Evolutionary conservation across 2,113 vertebrate genomes (phyloP), one percentile per base, ranked within the genome.

Genomic region (Lutjanus erythropterus): DNA sequence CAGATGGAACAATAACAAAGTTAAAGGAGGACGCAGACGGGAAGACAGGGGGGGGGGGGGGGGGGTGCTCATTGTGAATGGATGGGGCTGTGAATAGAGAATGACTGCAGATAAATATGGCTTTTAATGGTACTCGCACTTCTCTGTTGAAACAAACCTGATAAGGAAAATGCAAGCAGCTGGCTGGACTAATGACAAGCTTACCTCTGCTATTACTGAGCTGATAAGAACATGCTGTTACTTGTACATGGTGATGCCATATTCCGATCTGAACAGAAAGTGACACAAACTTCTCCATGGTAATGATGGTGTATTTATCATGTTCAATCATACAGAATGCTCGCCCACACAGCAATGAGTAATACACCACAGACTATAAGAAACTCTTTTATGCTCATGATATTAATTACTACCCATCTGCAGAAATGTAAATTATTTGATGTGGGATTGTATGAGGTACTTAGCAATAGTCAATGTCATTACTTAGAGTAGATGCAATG

Each of bases 1-100:
- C 27, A 69, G 87, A 82, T 89, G 71, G 87, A 93, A 90, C 64
- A 89, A 92, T 89, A 91, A 89, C 70, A 89, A 91, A 86, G 72
- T 91, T 85, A 91, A 56, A 87, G 76, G 53, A 88, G 82, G 77
- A 68, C 47, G 65, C 72, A 65, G 53, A 87, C 39, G 25, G 89
- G 77, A 85, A 81, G 68, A 81, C 78, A 85, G 81, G 88, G 80
- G 75, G 64, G 44, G 82, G 69, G 44, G 82, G 69, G 14, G 69
- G 47, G 80, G 78, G 71, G 71, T 55, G 15, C 8, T 61, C 70
- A 64, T 46, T 79, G 76, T 89, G 85, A 91, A 87, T 68, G 84
- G 60, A 86, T 78, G 52, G 8, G 18, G 25, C 67, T 59, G 47
- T 73, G 72, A 90, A 86, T 39, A 75, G 61, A 85, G 66, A 75